phyloP scores from a whole-genome alignment of 2,888 invertebrate species.

The Ormyrus labotus region DNA sequence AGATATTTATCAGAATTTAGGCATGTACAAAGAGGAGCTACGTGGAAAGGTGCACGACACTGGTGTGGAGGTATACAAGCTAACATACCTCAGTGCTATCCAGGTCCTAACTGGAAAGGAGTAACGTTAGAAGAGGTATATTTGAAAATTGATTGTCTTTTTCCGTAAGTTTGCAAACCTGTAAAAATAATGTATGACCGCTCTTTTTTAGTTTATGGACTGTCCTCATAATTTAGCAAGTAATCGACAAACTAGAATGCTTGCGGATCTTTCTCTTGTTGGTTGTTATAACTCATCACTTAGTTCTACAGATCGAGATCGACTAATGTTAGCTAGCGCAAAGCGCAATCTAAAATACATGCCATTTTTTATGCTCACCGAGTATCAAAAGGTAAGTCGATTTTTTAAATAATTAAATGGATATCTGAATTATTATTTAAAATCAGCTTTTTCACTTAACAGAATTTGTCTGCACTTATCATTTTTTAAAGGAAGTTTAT shows the following conservation, averaged over 20 bases:
- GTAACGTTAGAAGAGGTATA: conserved; percentile 83
- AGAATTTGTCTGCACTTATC: conserved; percentile 7
- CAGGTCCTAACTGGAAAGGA: conserved; percentile 89
- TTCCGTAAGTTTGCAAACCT: too few species aligned
- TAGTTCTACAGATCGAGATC: conserved; percentile 85
- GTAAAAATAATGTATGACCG: too few species aligned
- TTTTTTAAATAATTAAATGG: background rate
- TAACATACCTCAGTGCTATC: conserved; percentile 90
- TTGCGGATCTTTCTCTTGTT: conserved; percentile 95
- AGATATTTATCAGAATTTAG: conserved; percentile 97
- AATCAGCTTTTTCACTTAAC: conserved; percentile 24
- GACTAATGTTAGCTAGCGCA: conserved; percentile 94
- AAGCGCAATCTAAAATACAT: conserved; percentile 95
- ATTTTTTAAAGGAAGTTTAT: conserved; percentile 14
- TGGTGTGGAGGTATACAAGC: conserved; percentile 82
- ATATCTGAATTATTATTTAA: too few species aligned
- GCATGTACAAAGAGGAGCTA: conserved; percentile 97
- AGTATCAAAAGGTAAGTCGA: conserved; percentile 88
- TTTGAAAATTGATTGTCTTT: background rate
- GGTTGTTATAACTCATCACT: conserved; percentile 95
- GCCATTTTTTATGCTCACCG: conserved; percentile 98
- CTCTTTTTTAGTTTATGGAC: conserved; percentile 83
- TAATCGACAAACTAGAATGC: conserved; percentile 98
- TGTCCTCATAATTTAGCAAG: conserved; percentile 96
- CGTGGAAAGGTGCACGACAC: conserved; percentile 89